Evolutionary conservation across 2,888 invertebrate genomes (phyloP).

Genomic region (Agonopterix alstromeriana): DNA sequence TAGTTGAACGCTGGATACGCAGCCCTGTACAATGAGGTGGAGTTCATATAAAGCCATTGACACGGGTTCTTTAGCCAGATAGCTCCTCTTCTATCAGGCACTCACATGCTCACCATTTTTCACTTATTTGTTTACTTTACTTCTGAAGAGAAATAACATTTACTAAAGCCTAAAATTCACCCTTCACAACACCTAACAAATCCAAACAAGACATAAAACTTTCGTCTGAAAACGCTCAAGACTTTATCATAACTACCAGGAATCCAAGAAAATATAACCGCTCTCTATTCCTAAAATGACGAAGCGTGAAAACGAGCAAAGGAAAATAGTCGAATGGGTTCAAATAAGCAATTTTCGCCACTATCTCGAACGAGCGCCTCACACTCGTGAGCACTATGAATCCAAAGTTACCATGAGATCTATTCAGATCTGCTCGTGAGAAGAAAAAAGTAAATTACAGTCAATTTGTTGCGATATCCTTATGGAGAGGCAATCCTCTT

Average conservation of each 20-base stretch:
- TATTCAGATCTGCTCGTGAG: constrained; percentile 57
- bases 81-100: too few relatives aligned
- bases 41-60: too few relatives aligned
- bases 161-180: too few relatives aligned
- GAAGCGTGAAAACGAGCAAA: constrained; percentile 31
- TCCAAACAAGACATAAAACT: too few relatives aligned
- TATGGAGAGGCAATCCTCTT: constrained; percentile 62
- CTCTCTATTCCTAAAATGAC: constrained; percentile 24
- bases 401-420: constrained; percentile 29
- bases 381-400: constrained; percentile 45
- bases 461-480: constrained; percentile 70
- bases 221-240: too few relatives aligned
- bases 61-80: too few relatives aligned
- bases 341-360: constrained; percentile 60
- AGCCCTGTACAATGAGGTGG: too few relatives aligned
- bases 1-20: too few relatives aligned
- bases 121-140: neutral
- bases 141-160: too few relatives aligned
- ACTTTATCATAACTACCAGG: too few relatives aligned
- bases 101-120: neutral
- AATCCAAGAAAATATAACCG: neutral
- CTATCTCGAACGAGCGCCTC: constrained; percentile 27
- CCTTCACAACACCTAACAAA: too few relatives aligned
- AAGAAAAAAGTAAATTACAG: constrained; percentile 69
- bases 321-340: constrained; percentile 39